A percentile compares a stretch with the other conserved stretches of the same genome.
These are phyloP conservation scores for Ischnura elegans DNA, from an alignment of 2,888 invertebrate species.

Conservation along the genomic window DNA sequence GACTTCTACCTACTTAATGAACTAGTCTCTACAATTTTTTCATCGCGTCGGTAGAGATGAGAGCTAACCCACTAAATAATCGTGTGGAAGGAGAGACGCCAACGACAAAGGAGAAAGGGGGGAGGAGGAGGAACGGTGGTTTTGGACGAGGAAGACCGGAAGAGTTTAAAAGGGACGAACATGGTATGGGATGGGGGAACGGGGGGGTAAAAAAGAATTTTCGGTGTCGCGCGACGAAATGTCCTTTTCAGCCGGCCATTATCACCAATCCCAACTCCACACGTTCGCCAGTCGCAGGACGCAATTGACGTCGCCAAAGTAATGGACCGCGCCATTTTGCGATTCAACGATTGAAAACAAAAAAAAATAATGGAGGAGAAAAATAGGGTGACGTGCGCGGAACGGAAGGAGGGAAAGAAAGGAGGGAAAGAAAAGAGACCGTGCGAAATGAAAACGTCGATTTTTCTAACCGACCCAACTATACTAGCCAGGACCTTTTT, in stretches of 20 bases:
- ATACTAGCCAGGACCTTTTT: neutral
- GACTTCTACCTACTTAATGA: no score
- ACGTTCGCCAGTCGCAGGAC: conserved; percentile 22
- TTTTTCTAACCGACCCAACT: conserved; percentile 14
- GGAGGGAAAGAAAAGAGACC: neutral
- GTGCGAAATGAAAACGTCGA: neutral
- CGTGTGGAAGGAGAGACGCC: no score
- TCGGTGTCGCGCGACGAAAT: neutral
- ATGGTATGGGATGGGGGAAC: neutral
- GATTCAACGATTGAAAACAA: neutral
- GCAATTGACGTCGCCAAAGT: neutral
- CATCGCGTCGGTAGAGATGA: no score
- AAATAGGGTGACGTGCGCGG: neutral
- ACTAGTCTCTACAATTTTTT: no score
- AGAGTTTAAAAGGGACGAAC: neutral
- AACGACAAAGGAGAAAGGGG: neutral
- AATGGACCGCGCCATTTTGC: conserved; percentile 31
- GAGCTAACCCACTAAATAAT: no score
- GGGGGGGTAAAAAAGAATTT: neutral
- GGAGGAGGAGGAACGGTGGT: neutral
- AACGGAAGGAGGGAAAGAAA: no score
- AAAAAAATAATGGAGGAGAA: neutral
- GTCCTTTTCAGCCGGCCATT: conserved; percentile 31
- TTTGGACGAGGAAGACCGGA: neutral
- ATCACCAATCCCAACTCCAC: conserved; percentile 20